Conservation (phyloP, 1,140 invertebrate genomes). For the Bombus sibiricus region DNA sequence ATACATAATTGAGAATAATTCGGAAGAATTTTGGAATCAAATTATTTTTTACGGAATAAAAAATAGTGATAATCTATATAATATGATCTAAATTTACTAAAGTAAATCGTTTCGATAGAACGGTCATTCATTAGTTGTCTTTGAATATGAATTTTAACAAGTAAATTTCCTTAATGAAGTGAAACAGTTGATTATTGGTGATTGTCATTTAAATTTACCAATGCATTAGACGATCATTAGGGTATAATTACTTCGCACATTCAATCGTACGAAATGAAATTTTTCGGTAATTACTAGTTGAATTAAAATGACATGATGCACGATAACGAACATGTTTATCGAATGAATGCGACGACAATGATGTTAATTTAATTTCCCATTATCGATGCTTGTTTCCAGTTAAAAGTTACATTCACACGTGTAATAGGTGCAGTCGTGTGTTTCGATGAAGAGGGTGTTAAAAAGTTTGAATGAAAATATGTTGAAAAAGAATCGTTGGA, state of each 20-base stretch:
- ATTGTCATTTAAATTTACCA: background rate
- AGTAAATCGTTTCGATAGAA: background rate
- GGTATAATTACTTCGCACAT: background rate
- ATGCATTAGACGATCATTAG: too few species aligned
- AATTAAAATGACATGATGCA: background rate
- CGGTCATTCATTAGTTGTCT: background rate
- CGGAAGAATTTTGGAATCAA: too few species aligned
- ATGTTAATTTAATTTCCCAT: background rate
- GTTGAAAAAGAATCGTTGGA: background rate
- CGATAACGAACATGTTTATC: conserved; percentile 1
- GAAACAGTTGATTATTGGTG: background rate
- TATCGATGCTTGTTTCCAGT: background rate
- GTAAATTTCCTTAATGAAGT: background rate
- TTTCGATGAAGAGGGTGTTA: background rate
- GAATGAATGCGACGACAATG: background rate
- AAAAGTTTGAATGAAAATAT: background rate
- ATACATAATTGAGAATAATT: too few species aligned
- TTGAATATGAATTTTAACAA: background rate
- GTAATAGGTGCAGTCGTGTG: background rate
- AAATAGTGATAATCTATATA: too few species aligned
- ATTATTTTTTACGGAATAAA: too few species aligned
- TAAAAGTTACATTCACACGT: background rate
- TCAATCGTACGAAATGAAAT: background rate
- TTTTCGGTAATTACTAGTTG: background rate
- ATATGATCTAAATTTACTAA: background rate